Evolutionary conservation across 2,797 vertebrate genomes (phyloP).

Genomic region (Danio aesculapii): DNA sequence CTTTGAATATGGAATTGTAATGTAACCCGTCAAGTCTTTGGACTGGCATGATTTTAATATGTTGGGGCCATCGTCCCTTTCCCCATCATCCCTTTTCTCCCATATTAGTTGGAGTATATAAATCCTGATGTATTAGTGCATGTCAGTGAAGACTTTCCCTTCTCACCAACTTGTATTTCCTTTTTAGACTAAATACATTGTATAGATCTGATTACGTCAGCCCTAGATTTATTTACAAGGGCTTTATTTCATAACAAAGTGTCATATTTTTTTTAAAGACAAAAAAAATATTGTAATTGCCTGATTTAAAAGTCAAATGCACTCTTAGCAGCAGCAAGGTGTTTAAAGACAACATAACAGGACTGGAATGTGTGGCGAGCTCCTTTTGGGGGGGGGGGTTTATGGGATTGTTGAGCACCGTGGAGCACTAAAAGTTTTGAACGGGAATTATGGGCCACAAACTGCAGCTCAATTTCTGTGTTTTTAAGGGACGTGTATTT

Average conservation of each 20-base stretch:
- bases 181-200: conserved; percentile 32
- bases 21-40: conserved; percentile 56
- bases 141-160: conserved; percentile 47
- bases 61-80: conserved; percentile 39
- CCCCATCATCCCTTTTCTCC: not conserved
- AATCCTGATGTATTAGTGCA: conserved; percentile 56
- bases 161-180: not conserved
- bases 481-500: conserved; percentile 67
- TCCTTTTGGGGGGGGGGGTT: conserved; percentile 68
- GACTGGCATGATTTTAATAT: conserved; percentile 62
- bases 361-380: conserved; percentile 61
- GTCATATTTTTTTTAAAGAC: not conserved
- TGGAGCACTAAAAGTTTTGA: conserved; percentile 80
- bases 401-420: conserved; percentile 71
- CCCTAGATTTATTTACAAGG: conserved; percentile 50
- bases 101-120: conserved; percentile 45
- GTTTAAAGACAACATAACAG: conserved; percentile 63
- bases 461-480: conserved; percentile 75
- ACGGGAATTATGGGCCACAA: conserved; percentile 81
- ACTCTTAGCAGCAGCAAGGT: conserved; percentile 76
- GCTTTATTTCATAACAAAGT: conserved; percentile 48
- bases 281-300: not conserved
- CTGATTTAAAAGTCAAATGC: conserved; percentile 63
- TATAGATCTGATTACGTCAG: conserved; percentile 34
- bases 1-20: conserved; percentile 59